Base-by-base conservation (phyloP, 2,888 invertebrate genomes). In the Plebejus melissa region DNA sequence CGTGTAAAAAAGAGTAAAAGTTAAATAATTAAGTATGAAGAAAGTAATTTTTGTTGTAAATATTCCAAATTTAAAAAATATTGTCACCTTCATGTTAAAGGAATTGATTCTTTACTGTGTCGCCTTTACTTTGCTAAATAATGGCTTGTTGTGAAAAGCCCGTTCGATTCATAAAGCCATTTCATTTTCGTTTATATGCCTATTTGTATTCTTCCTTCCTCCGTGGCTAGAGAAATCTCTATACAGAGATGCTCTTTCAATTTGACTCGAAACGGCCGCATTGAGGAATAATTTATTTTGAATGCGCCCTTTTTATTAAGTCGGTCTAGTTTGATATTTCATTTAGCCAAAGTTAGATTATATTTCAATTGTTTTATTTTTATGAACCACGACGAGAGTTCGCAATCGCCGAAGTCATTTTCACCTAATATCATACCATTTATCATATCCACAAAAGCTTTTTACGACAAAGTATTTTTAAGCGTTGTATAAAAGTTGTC, bases 181-280 rank as follows among this genome's bases (percentile, higher is more conserved):
- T 90, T 88, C 87, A 87, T 89, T 89, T 89, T 85, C 87, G 88
- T 89, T 91, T 90, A 91, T 90, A 86, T 86, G 88, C 85, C 89
- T 89, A 91, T 90, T 90, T 90, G 89, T 92, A 90, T 90, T 91
- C 88, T 88, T 84, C 71, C 88, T 84, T 88, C 87, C 83, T 85
- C 85, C 85, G 88, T 84, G 89, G 89, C 89, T 89, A 90, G 87
- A 90, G 83, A 90, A 90, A 91, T 90, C 88, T 90, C 86, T 89
- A 89, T 90, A 89, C 86, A 87, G 85, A 86, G 87, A 89, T 89
- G 88, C 85, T 90, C 88, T 92, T 90, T 90, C 91, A 90, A 90
- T 92, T 91, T 89, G 89, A 91, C 91, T 91, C 85, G 90, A 89
- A 91, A 90, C 88, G 88, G 87, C 86, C 88, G 91, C 89, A 89